These are phyloP conservation scores for Acridotheres tristis DNA, from an alignment of 2,797 vertebrate genomes.

Conservation along the genomic window DNA sequence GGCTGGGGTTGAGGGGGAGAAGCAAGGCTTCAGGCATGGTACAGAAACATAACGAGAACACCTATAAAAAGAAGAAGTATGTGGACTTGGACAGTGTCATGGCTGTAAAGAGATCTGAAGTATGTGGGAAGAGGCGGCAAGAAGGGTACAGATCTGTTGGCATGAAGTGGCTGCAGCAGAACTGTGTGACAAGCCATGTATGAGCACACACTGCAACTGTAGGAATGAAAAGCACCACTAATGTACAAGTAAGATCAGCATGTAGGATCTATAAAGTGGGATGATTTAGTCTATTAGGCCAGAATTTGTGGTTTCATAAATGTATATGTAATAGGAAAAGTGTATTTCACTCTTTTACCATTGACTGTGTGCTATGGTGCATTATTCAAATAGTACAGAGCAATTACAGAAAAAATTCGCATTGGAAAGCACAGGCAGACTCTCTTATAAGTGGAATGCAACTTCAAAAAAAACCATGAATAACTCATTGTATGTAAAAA, in stretches of 20 bases:
- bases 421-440: background rate
- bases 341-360: background rate
- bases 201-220: background rate
- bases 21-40: background rate
- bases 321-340: background rate
- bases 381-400: background rate
- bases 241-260: rapidly evolving
- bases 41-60: background rate
- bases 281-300: background rate
- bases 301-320: background rate
- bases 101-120: background rate
- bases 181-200: background rate
- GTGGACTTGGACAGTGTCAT: background rate
- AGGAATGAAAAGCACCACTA: background rate
- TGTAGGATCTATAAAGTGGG: background rate
- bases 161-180: background rate
- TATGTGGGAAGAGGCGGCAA: background rate
- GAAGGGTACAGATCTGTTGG: background rate
- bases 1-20: background rate
- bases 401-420: background rate
- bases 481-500: background rate
- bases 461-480: background rate
- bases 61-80: background rate
- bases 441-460: background rate
- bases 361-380: background rate